Evolutionary conservation across 1,140 invertebrate genomes (phyloP).

Genomic region (Anastrepha obliqua): DNA sequence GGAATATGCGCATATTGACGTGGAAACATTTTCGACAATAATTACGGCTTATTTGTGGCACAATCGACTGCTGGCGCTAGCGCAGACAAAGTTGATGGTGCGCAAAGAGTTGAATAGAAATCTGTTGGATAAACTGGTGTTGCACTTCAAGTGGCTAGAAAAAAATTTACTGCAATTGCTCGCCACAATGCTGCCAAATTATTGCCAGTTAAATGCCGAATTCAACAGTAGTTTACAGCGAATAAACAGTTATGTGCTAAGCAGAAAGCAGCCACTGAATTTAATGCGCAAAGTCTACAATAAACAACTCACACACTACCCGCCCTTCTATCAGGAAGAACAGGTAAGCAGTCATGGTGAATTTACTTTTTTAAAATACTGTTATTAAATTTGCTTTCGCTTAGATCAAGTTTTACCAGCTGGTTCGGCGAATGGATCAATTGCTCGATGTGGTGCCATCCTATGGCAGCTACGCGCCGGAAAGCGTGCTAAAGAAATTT

Average conservation of each 20-base stretch:
- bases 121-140: conserved; percentile 68
- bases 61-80: conserved; percentile 64
- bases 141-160: conserved; percentile 72
- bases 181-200: conserved; percentile 17
- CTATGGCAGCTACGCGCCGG: conserved; percentile 49
- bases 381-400: neutral
- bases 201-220: neutral
- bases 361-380: neutral
- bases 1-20: conserved; percentile 54
- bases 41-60: conserved; percentile 65
- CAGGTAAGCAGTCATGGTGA: conserved; percentile 60
- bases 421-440: conserved; percentile 29
- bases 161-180: conserved; percentile 64
- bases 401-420: conserved; percentile 27
- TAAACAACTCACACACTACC: conserved; percentile 68
- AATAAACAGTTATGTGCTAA: conserved; percentile 61
- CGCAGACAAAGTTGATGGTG: conserved; percentile 63
- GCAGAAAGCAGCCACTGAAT: conserved; percentile 65
- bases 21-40: conserved; percentile 60
- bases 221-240: conserved; percentile 54
- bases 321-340: conserved; percentile 66
- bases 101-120: conserved; percentile 64
- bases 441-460: conserved; percentile 51
- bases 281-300: conserved; percentile 66
- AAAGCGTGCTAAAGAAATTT: conserved; percentile 53